These are phyloP conservation scores for Phalacrocorax carbo DNA, from an alignment of 2,113 vertebrate genomes.

Conservation along the genomic window DNA sequence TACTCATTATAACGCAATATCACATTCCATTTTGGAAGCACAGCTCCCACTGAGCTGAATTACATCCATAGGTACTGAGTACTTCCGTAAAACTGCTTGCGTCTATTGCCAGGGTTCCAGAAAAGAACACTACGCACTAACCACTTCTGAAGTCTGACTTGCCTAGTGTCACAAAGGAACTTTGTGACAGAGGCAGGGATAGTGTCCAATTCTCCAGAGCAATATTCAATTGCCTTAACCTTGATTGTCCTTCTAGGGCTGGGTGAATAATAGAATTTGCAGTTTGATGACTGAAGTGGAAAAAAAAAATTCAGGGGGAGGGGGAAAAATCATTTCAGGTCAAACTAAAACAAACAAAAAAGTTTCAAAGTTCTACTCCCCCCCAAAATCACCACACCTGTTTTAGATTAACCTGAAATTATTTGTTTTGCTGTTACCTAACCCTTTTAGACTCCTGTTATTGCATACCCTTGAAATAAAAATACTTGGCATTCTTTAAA, in stretches of 20 bases:
- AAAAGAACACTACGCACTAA: background rate
- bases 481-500: background rate
- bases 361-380: background rate
- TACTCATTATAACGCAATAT: background rate
- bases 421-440: background rate
- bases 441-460: background rate
- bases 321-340: background rate
- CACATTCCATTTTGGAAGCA: background rate
- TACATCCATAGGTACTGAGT: background rate
- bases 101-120: background rate
- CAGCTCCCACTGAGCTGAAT: background rate
- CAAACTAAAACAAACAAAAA: background rate
- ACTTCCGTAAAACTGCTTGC: background rate
- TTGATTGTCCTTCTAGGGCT: background rate
- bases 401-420: background rate
- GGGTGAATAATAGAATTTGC: background rate
- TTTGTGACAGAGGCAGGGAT: background rate
- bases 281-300: background rate
- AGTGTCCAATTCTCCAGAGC: background rate
- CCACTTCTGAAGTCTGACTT: background rate
- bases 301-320: fast-evolving
- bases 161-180: background rate
- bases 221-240: background rate
- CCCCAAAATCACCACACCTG: background rate
- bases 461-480: background rate